A percentile compares a stretch with the other conserved stretches of the same genome.
Conservation (phyloP, 2,797 vertebrate species). For the Aplochiton taeniatus region DNA sequence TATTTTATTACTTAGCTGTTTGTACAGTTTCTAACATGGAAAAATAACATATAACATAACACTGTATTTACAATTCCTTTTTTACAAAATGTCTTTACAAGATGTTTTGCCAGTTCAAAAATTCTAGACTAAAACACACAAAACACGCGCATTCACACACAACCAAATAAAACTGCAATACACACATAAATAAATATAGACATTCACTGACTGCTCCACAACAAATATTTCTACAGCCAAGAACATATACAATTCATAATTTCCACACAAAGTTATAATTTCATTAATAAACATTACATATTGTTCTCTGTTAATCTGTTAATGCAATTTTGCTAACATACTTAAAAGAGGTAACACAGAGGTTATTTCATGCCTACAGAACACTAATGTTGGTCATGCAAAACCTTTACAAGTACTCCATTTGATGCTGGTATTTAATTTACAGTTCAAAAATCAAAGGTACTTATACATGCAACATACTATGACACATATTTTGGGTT, state of each 20-base stretch:
- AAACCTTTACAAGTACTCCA: constrained; percentile 75
- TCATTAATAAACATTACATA: constrained; percentile 79
- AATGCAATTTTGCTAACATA: constrained; percentile 82
- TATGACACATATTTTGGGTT: constrained; percentile 72
- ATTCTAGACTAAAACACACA: constrained; percentile 69
- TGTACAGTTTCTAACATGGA: constrained; percentile 91
- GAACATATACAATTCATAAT: constrained; percentile 78
- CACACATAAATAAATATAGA: constrained; percentile 97
- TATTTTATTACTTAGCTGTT: constrained; percentile 92
- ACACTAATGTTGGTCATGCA: constrained; percentile 83
- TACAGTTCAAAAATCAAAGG: constrained; percentile 80
- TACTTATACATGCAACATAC: constrained; percentile 81
- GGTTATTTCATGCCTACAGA: constrained; percentile 81
- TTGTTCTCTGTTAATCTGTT: constrained; percentile 85
- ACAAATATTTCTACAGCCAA: constrained; percentile 85
- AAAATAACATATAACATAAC: constrained; percentile 85
- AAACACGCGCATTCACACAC: constrained; percentile 74
- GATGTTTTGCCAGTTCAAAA: constrained; percentile 77
- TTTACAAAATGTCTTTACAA: constrained; percentile 93
- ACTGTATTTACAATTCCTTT: constrained; percentile 92
- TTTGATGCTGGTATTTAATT: constrained; percentile 78
- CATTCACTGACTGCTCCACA: constrained; percentile 81
- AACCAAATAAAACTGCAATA: constrained; percentile 80
- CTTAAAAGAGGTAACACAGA: constrained; percentile 80
- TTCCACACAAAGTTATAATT: constrained; percentile 78